Percentiles rank a stretch among this genome's conserved stretches.
phyloP scores from a whole-genome alignment of 2,888 invertebrate species.

The Stenodera caucasica region DNA sequence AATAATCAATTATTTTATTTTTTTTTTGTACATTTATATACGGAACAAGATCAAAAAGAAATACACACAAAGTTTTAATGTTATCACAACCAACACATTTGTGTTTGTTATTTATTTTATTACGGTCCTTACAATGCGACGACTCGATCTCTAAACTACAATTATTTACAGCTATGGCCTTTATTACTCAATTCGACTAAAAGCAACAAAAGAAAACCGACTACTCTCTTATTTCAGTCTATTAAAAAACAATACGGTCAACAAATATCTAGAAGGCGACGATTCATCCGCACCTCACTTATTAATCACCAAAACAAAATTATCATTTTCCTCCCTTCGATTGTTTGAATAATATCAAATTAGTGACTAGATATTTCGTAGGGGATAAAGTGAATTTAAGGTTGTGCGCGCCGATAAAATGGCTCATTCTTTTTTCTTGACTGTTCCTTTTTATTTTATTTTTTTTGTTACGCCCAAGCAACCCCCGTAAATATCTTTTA shows the following conservation, averaged over 20 bases:
- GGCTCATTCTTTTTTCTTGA: neutral
- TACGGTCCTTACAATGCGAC: conserved; percentile 17
- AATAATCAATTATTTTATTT: neutral
- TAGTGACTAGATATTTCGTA: too few relatives aligned
- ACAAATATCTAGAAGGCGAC: neutral
- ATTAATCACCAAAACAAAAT: neutral
- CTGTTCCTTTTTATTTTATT: neutral
- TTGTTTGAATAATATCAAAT: too few relatives aligned
- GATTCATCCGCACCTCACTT: neutral
- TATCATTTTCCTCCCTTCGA: too few relatives aligned
- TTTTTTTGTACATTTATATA: too few relatives aligned
- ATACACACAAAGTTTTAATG: too few relatives aligned
- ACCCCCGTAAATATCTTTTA: conserved; percentile 52
- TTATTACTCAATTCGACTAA: conserved; percentile 5
- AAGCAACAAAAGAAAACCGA: neutral
- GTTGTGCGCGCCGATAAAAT: neutral
- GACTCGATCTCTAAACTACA: conserved; percentile 22
- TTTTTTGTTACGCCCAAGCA: neutral
- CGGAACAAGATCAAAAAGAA: too few relatives aligned
- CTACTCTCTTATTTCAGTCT: neutral
- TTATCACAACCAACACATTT: conserved; percentile 27
- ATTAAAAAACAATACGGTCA: neutral
- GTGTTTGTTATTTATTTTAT: conserved; percentile 29
- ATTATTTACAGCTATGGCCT: conserved; percentile 20
- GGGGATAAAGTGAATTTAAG: neutral